These are phyloP conservation scores for Nerophis lumbriciformis DNA, from an alignment of 2,113 vertebrate genomes.

Conservation along the genomic window DNA sequence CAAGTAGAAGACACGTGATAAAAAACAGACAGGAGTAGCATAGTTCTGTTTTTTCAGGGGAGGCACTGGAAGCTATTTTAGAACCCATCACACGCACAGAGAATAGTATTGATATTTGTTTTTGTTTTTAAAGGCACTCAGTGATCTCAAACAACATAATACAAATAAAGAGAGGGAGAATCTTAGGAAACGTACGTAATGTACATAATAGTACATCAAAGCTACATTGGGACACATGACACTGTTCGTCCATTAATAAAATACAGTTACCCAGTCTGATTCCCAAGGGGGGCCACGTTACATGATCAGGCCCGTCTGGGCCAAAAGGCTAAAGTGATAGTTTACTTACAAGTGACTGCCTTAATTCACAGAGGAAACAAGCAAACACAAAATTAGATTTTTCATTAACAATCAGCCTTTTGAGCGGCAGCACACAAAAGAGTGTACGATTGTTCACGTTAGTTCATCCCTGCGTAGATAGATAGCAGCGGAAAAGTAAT, in stretches of 20 bases:
- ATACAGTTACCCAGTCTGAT: conserved; percentile 11
- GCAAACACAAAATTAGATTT: conserved; percentile 54
- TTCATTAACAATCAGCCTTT: conserved; percentile 54
- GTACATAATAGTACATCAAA: no score
- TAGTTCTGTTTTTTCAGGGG: conserved; percentile 1
- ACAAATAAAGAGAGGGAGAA: no score
- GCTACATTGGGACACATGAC: no score
- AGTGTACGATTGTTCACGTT: conserved; percentile 23
- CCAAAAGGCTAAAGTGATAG: conserved; percentile 38
- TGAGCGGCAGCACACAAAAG: conserved; percentile 28
- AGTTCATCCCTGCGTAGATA: conserved; percentile 1
- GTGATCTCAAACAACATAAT: no score
- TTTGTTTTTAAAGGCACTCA: no score
- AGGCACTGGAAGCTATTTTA: background rate
- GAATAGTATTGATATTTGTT: background rate
- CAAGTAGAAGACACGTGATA: background rate
- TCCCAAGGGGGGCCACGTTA: conserved; percentile 17
- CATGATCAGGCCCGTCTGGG: conserved; percentile 25
- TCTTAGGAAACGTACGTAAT: no score
- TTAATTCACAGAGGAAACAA: conserved; percentile 43
- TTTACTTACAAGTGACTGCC: conserved; percentile 52
- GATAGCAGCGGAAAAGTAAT: conserved; percentile 12
- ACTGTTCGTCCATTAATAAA: background rate
- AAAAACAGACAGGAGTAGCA: conserved; percentile 11
- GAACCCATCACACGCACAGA: background rate